Evolutionary conservation across 2,888 invertebrate species (phyloP).

Genomic region (Ectemnius lituratus): DNA sequence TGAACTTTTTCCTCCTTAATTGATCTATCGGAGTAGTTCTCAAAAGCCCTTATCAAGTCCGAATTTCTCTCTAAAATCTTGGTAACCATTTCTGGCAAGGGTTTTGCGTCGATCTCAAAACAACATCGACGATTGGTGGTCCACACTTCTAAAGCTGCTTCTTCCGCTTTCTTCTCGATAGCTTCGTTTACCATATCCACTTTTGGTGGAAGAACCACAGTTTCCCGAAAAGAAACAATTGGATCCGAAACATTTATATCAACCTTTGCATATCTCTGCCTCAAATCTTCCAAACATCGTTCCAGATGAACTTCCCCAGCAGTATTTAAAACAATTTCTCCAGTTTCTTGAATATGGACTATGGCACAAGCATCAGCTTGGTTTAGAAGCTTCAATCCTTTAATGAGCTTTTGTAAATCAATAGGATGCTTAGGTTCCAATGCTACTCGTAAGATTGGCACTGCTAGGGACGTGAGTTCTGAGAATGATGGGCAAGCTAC

Average conservation of each 20-base stretch:
- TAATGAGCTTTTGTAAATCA: constrained; percentile 86
- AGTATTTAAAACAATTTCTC: constrained; percentile 96
- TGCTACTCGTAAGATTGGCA: constrained; percentile 96
- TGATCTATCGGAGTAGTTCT: constrained; percentile 76
- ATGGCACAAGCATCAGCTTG: constrained; percentile 97
- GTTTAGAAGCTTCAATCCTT: constrained; percentile 91
- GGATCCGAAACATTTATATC: constrained; percentile 95
- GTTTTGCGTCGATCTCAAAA: constrained; percentile 87
- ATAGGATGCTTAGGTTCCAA: constrained; percentile 91
- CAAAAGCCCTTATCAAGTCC: constrained; percentile 84
- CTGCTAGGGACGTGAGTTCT: constrained; percentile 86
- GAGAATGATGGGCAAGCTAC: constrained; percentile 92
- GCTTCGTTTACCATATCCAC: constrained; percentile 92
- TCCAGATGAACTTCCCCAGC: constrained; percentile 98
- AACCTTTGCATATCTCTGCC: constrained; percentile 89
- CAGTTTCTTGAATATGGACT: constrained; percentile 93
- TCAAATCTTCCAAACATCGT: constrained; percentile 95
- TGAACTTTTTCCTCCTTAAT: background rate
- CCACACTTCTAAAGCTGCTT: constrained; percentile 73
- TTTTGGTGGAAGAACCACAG: constrained; percentile 89
- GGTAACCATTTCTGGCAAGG: constrained; percentile 86
- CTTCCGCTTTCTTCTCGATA: constrained; percentile 83
- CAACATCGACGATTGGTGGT: constrained; percentile 86
- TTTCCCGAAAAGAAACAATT: constrained; percentile 97
- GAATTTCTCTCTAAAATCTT: constrained; percentile 85